A percentile compares a stretch with the other conserved stretches of the same genome.
These are phyloP conservation scores for Rhorus exstirpatorius DNA, from an alignment of 2,888 invertebrate species.

Conservation along the genomic window DNA sequence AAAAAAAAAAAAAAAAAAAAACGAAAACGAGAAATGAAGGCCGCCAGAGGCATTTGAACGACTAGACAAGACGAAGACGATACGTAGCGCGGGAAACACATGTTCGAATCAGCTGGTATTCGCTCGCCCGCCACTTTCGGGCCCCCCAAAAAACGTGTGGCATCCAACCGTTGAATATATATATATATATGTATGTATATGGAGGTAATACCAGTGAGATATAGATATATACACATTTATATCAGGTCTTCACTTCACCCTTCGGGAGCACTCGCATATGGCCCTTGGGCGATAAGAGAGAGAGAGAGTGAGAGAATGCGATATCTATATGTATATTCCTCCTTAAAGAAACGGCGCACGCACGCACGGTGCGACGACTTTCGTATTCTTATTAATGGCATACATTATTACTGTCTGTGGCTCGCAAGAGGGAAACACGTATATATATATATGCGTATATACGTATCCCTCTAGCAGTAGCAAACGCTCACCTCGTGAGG, in stretches of 20 bases:
- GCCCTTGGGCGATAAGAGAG: conserved; percentile 76
- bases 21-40: conserved; percentile 10
- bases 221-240: not conserved
- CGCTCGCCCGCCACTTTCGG: conserved; percentile 67
- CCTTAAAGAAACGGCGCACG: conserved; percentile 66
- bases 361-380: conserved; percentile 77
- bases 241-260: conserved; percentile 77
- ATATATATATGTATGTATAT: not conserved
- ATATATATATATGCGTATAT: conserved; percentile 42
- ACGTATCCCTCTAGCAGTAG: conserved; percentile 42
- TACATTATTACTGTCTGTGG: conserved; percentile 80
- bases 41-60: not conserved
- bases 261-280: conserved; percentile 80
- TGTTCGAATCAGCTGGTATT: conserved; percentile 84
- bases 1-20: conserved; percentile 2
- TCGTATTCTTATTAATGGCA: conserved; percentile 83
- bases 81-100: conserved; percentile 83
- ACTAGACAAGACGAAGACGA: conserved; percentile 55
- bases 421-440: conserved; percentile 35
- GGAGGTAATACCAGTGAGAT: not conserved
- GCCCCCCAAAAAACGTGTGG: conserved; percentile 76
- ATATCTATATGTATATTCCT: conserved; percentile 61
- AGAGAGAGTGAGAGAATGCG: conserved; percentile 70
- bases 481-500: conserved; percentile 32
- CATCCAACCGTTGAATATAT: conserved; percentile 80